Evolutionary conservation across 2,888 invertebrate species (phyloP).

Genomic region (Ochlodes sylvanus): DNA sequence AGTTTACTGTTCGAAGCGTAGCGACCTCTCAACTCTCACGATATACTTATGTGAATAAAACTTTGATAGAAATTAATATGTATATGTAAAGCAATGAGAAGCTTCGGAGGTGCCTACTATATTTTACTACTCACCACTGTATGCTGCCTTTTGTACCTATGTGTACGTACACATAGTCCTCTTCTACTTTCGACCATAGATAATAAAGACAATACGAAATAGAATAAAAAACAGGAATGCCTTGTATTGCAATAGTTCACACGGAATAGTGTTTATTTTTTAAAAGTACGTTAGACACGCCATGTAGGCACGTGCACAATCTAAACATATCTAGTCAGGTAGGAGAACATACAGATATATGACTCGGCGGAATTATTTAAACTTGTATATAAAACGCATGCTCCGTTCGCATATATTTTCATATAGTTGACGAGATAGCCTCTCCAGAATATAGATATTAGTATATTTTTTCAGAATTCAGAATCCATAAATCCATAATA

Average conservation of each 20-base stretch:
- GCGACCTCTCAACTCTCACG: neutral
- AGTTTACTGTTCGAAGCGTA: neutral
- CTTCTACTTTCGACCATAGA: constrained; percentile 74
- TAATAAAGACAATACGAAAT: constrained; percentile 81
- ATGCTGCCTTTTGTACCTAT: constrained; percentile 41
- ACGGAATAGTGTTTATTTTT: constrained; percentile 77
- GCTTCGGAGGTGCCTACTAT: constrained; percentile 33
- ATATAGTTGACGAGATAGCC: constrained; percentile 42
- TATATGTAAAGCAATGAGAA: constrained; percentile 22
- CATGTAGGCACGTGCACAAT: constrained; percentile 72
- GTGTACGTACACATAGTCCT: constrained; percentile 54
- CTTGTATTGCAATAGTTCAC: constrained; percentile 79
- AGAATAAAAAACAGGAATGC: constrained; percentile 72
- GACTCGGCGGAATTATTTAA: constrained; percentile 63
- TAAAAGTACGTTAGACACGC: constrained; percentile 65
- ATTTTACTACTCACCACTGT: constrained; percentile 29
- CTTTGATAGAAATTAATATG: constrained; percentile 15
- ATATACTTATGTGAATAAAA: constrained; percentile 19
- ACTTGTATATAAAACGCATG: constrained; percentile 66
- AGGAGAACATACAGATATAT: constrained; percentile 61
- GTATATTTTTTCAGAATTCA: constrained; percentile 37
- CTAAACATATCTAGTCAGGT: constrained; percentile 84
- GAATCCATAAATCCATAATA: constrained; percentile 30
- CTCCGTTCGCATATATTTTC: constrained; percentile 82
- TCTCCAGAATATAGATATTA: constrained; percentile 29